Conservation (phyloP, 2,797 vertebrate genomes). For the Siniperca scherzeri region DNA sequence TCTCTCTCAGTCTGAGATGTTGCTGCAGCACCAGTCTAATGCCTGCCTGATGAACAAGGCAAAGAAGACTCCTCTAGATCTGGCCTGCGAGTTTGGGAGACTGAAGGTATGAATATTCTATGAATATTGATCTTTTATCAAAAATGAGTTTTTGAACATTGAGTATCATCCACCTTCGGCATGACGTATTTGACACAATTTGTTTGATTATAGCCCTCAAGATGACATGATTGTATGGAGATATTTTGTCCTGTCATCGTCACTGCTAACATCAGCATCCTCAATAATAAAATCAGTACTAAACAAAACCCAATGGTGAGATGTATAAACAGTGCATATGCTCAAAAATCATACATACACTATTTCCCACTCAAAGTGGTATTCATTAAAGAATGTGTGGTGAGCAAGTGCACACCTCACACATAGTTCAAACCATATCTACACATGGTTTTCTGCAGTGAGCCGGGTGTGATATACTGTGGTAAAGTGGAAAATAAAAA, state of each 20-base stretch:
- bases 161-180: not conserved
- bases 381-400: not conserved
- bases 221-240: not conserved
- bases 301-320: not conserved
- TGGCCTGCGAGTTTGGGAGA: constrained; percentile 95
- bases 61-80: constrained; percentile 94
- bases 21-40: constrained; percentile 97
- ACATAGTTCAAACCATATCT: not conserved
- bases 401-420: not conserved
- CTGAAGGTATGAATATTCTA: constrained; percentile 81
- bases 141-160: not conserved
- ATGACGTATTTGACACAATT: not conserved
- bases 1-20: constrained; percentile 91
- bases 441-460: not conserved
- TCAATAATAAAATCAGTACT: not conserved
- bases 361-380: not conserved
- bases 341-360: not conserved
- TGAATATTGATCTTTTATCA: not conserved
- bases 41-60: constrained; percentile 93
- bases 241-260: not conserved
- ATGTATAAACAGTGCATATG: not conserved
- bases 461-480: not conserved
- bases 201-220: not conserved
- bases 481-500: not conserved
- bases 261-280: not conserved